phyloP scores from a whole-genome alignment of 2,797 vertebrate species.

The Enteromius anoplus region DNA sequence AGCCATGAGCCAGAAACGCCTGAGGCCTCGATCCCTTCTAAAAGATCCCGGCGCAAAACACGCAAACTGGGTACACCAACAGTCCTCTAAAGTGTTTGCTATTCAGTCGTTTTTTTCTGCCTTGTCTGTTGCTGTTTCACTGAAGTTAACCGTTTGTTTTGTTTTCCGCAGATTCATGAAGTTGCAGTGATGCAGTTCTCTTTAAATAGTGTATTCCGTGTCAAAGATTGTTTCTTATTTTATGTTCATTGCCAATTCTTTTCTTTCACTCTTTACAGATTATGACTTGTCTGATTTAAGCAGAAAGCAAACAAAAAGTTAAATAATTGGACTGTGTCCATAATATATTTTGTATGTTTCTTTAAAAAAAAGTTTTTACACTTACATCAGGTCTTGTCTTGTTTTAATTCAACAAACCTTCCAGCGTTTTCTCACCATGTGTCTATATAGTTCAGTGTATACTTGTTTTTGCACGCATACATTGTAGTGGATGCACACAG shows the following conservation, averaged over 20 bases:
- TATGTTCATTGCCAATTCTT: background rate
- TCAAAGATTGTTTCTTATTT: background rate
- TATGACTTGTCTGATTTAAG: constrained; percentile 10
- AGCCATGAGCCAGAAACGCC: background rate
- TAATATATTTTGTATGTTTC: constrained; percentile 36
- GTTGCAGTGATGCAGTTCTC: background rate
- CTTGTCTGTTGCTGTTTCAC: background rate
- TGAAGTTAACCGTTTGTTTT: background rate
- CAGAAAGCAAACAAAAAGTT: constrained; percentile 19
- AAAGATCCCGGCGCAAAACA: constrained; percentile 47
- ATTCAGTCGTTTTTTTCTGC: background rate
- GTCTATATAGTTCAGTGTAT: background rate
- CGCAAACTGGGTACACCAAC: constrained; percentile 30
- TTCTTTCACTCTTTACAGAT: constrained; percentile 24
- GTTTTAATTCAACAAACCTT: constrained; percentile 2
- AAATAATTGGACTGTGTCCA: constrained; percentile 43
- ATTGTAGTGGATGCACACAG: background rate
- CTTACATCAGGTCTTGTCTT: background rate
- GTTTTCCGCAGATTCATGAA: constrained; percentile 4
- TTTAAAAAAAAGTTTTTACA: background rate
- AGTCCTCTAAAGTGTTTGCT: background rate
- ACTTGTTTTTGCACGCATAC: background rate
- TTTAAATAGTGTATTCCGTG: background rate
- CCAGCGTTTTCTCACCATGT: background rate
- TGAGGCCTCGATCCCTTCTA: constrained; percentile 18